phyloP scores from a whole-genome alignment of 2,113 vertebrate species.

The Alectura lathami region DNA sequence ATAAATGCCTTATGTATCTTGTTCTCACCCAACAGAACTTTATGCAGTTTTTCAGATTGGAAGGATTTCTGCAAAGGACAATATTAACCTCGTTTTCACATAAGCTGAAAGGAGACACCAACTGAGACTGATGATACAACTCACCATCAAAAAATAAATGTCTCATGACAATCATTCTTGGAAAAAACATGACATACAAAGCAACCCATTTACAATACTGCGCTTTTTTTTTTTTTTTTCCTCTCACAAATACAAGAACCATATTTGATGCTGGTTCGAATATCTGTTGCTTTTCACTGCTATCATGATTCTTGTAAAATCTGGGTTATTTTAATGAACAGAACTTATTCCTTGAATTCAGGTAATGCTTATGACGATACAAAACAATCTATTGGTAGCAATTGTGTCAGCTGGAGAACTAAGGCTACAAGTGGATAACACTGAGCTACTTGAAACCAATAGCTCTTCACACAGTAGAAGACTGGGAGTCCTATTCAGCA shows the following conservation, averaged over 20 bases:
- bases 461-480: slow-evolving; percentile 65
- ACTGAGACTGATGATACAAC: not conserved
- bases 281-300: not conserved
- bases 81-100: not conserved
- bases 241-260: not conserved
- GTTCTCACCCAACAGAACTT: slow-evolving; percentile 21
- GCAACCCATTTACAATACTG: not conserved
- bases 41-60: slow-evolving; percentile 3
- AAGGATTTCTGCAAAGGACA: not conserved
- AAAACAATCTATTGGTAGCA: slow-evolving; percentile 29
- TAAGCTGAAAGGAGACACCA: slow-evolving; percentile 13
- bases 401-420: slow-evolving; percentile 22
- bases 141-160: not conserved
- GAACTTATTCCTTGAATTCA: slow-evolving; percentile 1
- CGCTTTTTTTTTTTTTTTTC: not conserved
- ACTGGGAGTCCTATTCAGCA: slow-evolving; percentile 69
- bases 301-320: slow-evolving; percentile 22
- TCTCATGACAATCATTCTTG: not conserved
- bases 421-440: slow-evolving; percentile 42
- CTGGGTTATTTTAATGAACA: slow-evolving; percentile 26
- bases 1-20: slow-evolving; percentile 22
- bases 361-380: slow-evolving; percentile 23
- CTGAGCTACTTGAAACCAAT: slow-evolving; percentile 33
- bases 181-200: not conserved
- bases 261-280: not conserved